phyloP scores from a whole-genome alignment of 2,888 invertebrate genomes.

The Arrhopalites spinosus region DNA sequence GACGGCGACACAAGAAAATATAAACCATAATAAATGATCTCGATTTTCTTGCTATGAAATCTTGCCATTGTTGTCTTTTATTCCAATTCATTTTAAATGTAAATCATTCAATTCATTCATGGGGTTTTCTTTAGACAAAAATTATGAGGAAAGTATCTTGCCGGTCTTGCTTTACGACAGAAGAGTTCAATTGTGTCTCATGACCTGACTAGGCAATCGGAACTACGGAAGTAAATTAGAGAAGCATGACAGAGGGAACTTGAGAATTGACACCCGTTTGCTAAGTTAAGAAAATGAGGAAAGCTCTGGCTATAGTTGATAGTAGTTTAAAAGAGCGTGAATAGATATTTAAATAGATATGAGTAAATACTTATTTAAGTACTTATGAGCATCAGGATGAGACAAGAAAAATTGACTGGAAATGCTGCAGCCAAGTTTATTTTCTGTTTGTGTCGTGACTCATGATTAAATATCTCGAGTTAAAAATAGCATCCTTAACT shows the following conservation, averaged over 20 bases:
- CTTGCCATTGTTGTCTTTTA: too few relatives aligned
- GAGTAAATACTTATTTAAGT: too few relatives aligned
- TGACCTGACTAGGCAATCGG: too few relatives aligned
- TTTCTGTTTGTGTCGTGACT: too few relatives aligned
- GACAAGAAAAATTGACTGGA: too few relatives aligned
- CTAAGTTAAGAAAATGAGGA: slow-evolving; percentile 8
- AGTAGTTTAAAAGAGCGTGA: too few relatives aligned
- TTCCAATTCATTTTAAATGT: too few relatives aligned
- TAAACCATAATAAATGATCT: slow-evolving; percentile 37
- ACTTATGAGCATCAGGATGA: too few relatives aligned
- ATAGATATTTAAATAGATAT: too few relatives aligned
- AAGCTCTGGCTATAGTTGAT: slow-evolving; percentile 1
- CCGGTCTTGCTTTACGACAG: background rate
- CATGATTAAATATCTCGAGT: too few relatives aligned
- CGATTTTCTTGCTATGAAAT: slow-evolving; percentile 29
- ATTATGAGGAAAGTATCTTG: background rate
- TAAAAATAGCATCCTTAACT: too few relatives aligned
- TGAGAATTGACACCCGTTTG: slow-evolving; percentile 6
- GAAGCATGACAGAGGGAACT: background rate
- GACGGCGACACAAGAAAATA: slow-evolving; percentile 18
- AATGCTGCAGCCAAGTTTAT: too few relatives aligned
- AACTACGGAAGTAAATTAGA: background rate
- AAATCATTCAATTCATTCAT: background rate
- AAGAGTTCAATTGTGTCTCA: slow-evolving; percentile 2
- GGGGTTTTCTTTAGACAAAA: background rate